phyloP scores from a whole-genome alignment of 2,113 vertebrate species.

The Anarhynchus alexandrinus region DNA sequence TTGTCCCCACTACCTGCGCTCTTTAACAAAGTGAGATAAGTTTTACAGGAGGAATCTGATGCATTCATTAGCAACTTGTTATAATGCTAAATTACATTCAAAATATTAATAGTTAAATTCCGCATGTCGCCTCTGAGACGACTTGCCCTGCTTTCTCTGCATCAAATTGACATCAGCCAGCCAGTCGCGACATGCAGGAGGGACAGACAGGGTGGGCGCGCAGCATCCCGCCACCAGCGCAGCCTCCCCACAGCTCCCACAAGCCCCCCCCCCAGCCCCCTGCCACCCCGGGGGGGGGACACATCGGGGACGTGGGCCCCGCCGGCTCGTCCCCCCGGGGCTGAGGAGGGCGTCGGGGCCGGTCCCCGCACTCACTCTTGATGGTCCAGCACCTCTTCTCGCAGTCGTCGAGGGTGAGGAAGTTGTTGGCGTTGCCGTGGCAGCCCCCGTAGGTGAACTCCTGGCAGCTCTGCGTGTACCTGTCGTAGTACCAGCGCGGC shows the following conservation, averaged over 20 bases:
- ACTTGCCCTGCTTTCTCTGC: not conserved
- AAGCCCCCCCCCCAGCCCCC: not conserved
- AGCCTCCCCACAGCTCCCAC: not conserved
- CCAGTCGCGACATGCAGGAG: too few relatives aligned
- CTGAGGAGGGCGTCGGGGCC: too few relatives aligned
- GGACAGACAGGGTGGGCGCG: accelerated
- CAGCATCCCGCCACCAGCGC: not conserved
- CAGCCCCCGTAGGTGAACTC: constrained; percentile 87
- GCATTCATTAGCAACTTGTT: not conserved
- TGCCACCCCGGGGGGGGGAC: not conserved
- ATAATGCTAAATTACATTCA: not conserved
- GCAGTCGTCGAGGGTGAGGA: constrained; percentile 76
- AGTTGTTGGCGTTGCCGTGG: constrained; percentile 88
- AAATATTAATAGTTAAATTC: not conserved
- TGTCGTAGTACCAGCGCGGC: constrained; percentile 84
- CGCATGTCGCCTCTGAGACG: accelerated
- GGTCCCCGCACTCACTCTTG: constrained; percentile 78
- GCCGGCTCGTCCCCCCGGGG: not conserved
- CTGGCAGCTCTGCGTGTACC: constrained; percentile 81
- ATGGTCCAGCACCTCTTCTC: constrained; percentile 83
- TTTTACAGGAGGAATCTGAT: not conserved
- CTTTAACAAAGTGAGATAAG: not conserved
- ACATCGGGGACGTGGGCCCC: not conserved
- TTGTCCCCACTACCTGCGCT: not conserved
- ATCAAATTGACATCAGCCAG: not conserved